These are phyloP conservation scores for Gastrophysa polygoni DNA, from an alignment of 2,888 invertebrate genomes.

Conservation along the genomic window DNA sequence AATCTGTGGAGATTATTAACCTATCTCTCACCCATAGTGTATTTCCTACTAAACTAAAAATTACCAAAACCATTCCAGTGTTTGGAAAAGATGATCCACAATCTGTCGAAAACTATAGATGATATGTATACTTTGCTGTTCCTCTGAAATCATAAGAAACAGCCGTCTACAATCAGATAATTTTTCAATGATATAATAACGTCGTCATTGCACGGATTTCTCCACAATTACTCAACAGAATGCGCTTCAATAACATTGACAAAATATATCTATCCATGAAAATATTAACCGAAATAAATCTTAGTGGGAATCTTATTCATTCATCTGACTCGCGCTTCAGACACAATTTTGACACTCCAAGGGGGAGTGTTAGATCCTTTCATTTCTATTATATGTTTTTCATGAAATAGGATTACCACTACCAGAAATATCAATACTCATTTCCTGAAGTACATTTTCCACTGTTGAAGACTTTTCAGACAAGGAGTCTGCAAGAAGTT, in stretches of 20 bases:
- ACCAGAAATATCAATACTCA: too few species aligned
- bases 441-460: too few species aligned
- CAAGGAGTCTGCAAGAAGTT: too few species aligned
- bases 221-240: constrained; percentile 6
- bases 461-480: too few species aligned
- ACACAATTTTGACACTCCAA: constrained; percentile 4
- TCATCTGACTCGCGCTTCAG: constrained; percentile 3
- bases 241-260: constrained; percentile 1
- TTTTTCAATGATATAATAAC: too few species aligned
- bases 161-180: too few species aligned
- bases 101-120: too few species aligned
- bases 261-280: constrained; percentile 8
- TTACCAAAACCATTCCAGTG: neutral
- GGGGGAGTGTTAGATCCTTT: neutral
- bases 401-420: too few species aligned
- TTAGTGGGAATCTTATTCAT: constrained; percentile 4
- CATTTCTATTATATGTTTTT: too few species aligned
- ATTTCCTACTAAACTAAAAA: constrained; percentile 1
- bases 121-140: too few species aligned
- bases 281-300: constrained; percentile 9
- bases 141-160: too few species aligned
- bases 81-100: neutral
- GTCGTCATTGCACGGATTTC: neutral
- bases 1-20: neutral
- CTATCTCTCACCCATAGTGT: neutral